phyloP scores from a whole-genome alignment of 2,113 vertebrate genomes.

The Scartelaos histophorus region DNA sequence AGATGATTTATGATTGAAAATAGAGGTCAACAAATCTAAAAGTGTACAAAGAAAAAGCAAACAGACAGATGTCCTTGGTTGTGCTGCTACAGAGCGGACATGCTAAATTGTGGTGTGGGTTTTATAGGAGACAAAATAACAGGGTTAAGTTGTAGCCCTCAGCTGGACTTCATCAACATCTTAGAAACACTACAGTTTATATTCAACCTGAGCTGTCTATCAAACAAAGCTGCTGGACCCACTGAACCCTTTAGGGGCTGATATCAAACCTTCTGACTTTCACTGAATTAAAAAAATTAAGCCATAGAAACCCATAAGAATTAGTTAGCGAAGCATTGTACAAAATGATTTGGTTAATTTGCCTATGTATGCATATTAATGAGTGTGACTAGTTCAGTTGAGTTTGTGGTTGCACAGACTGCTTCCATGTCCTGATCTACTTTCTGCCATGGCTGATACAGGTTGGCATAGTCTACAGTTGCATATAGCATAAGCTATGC shows the following conservation, averaged over 20 bases:
- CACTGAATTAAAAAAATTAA: neutral
- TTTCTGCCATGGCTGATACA: neutral
- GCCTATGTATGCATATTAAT: too few relatives aligned
- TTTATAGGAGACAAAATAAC: constrained; percentile 6
- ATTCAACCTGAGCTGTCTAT: neutral
- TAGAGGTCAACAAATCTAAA: neutral
- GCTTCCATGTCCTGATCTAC: neutral
- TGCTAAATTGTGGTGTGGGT: neutral
- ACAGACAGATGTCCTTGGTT: neutral
- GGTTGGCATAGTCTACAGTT: neutral
- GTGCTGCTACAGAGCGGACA: neutral
- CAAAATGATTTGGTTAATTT: too few relatives aligned
- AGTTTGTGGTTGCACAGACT: too few relatives aligned
- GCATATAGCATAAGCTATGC: neutral
- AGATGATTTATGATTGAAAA: neutral
- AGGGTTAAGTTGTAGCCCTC: neutral
- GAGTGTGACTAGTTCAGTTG: too few relatives aligned
- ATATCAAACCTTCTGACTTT: neutral
- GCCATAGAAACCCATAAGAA: too few relatives aligned
- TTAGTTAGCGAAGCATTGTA: too few relatives aligned
- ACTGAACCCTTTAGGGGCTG: neutral
- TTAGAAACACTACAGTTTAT: neutral
- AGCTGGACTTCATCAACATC: constrained; percentile 8
- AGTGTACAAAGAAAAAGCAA: neutral
- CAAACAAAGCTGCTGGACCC: neutral